Percentiles rank a stretch among this genome's conserved stretches.
These are phyloP conservation scores for Gobius niger DNA, from an alignment of 2,113 vertebrate species.

Conservation along the genomic window DNA sequence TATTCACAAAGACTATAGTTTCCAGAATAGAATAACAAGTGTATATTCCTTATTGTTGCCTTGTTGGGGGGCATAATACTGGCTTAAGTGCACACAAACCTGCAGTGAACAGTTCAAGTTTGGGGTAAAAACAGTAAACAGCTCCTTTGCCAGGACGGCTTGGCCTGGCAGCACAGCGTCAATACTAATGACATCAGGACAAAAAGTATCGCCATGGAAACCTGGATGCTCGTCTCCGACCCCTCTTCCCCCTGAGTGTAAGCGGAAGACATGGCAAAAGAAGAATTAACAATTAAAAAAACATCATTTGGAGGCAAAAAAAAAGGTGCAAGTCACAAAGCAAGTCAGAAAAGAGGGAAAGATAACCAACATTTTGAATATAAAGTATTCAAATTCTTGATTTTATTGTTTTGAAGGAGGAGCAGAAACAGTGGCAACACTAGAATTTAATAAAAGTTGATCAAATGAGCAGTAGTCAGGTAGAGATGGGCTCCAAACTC, in stretches of 20 bases:
- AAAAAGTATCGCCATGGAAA: slow-evolving; percentile 72
- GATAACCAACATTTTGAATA: background rate
- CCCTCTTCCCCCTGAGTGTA: slow-evolving; percentile 33
- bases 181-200: slow-evolving; percentile 74
- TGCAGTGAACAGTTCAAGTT: slow-evolving; percentile 45
- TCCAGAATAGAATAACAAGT: background rate
- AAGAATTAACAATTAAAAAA: slow-evolving; percentile 19
- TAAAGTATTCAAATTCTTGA: too few species aligned
- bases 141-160: slow-evolving; percentile 54
- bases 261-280: slow-evolving; percentile 49
- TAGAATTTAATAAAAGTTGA: too few species aligned
- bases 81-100: background rate
- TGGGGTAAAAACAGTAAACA: slow-evolving; percentile 64
- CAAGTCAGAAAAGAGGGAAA: slow-evolving; percentile 14
- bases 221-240: slow-evolving; percentile 44
- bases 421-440: too few species aligned
- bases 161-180: slow-evolving; percentile 60
- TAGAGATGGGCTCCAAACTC: too few species aligned
- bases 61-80: background rate
- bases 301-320: slow-evolving; percentile 17
- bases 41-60: background rate
- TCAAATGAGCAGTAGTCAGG: too few species aligned
- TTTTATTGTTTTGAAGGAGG: too few species aligned
- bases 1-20: background rate
- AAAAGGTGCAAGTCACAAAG: slow-evolving; percentile 16